phyloP scores from a whole-genome alignment of 2,113 vertebrate species.

The Otolemur garnettii region DNA sequence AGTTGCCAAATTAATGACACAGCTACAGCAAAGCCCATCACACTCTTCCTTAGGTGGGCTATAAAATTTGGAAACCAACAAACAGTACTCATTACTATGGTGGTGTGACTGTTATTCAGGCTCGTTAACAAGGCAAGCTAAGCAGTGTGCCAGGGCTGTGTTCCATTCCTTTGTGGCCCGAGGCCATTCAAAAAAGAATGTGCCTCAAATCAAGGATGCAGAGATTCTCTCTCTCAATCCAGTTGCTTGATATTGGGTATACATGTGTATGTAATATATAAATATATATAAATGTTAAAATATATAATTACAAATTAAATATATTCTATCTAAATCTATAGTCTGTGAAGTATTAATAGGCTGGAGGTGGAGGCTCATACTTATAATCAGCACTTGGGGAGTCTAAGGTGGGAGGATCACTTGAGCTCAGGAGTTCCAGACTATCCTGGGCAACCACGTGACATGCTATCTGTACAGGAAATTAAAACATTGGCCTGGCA shows the following conservation, averaged over 20 bases:
- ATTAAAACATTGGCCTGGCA: too few species aligned
- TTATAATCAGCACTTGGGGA: too few species aligned
- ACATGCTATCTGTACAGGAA: too few species aligned
- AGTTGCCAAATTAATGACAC: neutral
- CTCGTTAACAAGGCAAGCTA: neutral
- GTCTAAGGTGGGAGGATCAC: too few species aligned
- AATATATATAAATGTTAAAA: neutral
- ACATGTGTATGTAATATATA: neutral
- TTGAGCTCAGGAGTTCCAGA: too few species aligned
- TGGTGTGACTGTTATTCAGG: neutral
- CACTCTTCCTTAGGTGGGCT: neutral
- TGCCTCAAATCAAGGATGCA: neutral
- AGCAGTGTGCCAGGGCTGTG: neutral
- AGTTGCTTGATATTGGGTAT: neutral
- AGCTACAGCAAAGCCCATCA: neutral
- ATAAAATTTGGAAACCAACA: neutral
- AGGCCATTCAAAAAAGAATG: neutral
- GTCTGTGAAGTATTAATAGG: neutral
- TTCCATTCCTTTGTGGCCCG: neutral
- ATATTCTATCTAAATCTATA: neutral
- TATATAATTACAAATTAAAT: neutral
- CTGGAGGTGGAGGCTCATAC: too few species aligned
- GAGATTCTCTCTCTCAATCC: neutral
- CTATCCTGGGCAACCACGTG: too few species aligned
- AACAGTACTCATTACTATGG: neutral